Evolutionary conservation across 2,888 invertebrate genomes (phyloP), one percentile per base, ranked within the genome.

Genomic region (Drosophila pseudotalamancana): DNA sequence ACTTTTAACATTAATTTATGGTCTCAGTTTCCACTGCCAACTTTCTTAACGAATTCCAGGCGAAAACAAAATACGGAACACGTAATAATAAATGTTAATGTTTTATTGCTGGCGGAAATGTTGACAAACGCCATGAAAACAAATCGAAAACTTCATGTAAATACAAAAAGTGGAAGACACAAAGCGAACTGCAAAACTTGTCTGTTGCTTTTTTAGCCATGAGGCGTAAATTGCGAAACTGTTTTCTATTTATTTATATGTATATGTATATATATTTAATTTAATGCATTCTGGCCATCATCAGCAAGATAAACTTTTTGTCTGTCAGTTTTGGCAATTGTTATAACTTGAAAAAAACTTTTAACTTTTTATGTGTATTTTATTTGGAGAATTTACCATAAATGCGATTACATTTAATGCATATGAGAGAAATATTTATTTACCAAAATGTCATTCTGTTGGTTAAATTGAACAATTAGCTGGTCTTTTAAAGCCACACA

Each of bases 71-170:
- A 2, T 3, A 6, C 46, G 27, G 72, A 75, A 72, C 42, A 25
- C 11, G 8, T 6, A 1, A 6, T 6, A 27, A 29, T 54, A 50
- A 59, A 54, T 71, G 53, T 29, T 54, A 35, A 42, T 34, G 48
- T 64, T 65, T 70, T 66, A 40, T 54, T 77, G 49, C 43, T 60
- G 45, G 40, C 61, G 61, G 64, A 55, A 82, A 63, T 82, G 86
- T 79, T 80, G 79, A 79, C 86, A 79, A 82, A 79, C 70, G 63
- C 59, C 48, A 66, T 46, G 81, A 85, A 85, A 85, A 61, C 86
- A 80, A 85, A 85, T 75, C 76, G 70, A 61, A 82, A 79, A 85
- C 76, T 85, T 75, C 56, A 72, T 69, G 80, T 57, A 85, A 85
- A 80, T 79, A 43, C 18, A 82, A 66, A 59, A 59, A 23, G 21